These are phyloP conservation scores for Cariama cristata DNA, from an alignment of 2,113 vertebrate species.

Conservation along the genomic window DNA sequence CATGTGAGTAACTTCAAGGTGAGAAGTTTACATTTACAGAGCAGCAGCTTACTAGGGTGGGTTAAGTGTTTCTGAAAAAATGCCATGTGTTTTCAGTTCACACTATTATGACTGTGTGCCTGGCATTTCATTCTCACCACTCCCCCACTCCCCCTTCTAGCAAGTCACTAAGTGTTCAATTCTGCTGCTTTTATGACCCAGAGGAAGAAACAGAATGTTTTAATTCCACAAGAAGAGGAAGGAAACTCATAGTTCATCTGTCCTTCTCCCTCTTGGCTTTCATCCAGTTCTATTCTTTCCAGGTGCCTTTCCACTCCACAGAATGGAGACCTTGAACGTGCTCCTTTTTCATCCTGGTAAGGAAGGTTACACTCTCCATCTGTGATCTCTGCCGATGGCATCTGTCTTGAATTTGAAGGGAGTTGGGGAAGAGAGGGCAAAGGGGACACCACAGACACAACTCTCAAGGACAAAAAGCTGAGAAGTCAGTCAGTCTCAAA, in stretches of 20 bases:
- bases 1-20: background rate
- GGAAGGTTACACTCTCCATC: background rate
- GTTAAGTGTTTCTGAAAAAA: background rate
- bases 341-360: background rate
- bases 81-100: background rate
- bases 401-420: background rate
- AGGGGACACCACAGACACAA: accelerated
- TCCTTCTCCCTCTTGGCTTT: background rate
- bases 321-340: background rate
- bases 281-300: background rate
- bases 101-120: accelerated
- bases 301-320: background rate
- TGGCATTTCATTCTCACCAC: background rate
- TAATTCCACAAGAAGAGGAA: background rate
- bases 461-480: background rate
- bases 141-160: background rate
- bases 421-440: background rate
- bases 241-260: background rate
- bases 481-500: background rate
- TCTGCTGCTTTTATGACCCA: background rate
- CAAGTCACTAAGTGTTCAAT: accelerated
- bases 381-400: background rate
- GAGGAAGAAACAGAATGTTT: background rate
- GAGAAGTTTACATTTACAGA: background rate
- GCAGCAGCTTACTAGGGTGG: background rate